Evolutionary conservation across 2,888 invertebrate genomes (phyloP).

Genomic region (Stenodera caucasica): DNA sequence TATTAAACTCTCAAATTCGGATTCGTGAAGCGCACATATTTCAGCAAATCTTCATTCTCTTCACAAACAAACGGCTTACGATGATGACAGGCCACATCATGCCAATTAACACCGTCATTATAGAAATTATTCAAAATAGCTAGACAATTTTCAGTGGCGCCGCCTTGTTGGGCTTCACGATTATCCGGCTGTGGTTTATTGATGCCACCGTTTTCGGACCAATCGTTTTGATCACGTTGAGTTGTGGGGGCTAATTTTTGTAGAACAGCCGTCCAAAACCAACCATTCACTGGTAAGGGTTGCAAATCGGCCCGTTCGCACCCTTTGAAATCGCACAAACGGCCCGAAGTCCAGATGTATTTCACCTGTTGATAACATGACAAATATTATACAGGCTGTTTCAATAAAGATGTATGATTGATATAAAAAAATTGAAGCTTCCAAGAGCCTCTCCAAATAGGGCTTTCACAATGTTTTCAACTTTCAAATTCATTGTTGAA

Average conservation of each 20-base stretch:
- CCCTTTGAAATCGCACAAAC: conserved; percentile 87
- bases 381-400: too few relatives aligned
- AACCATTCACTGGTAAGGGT: conserved; percentile 79
- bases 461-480: too few relatives aligned
- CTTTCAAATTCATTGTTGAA: too few relatives aligned
- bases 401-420: too few relatives aligned
- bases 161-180: conserved; percentile 76
- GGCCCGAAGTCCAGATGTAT: conserved; percentile 91
- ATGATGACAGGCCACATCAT: conserved; percentile 89
- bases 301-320: conserved; percentile 84
- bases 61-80: conserved; percentile 87
- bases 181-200: conserved; percentile 88
- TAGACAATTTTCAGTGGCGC: conserved; percentile 83
- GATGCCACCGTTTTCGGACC: conserved; percentile 85
- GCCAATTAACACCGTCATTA: conserved; percentile 89
- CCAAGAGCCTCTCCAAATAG: too few relatives aligned
- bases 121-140: conserved; percentile 88
- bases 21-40: conserved; percentile 71
- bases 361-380: too few relatives aligned
- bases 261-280: conserved; percentile 90
- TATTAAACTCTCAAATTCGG: conserved; percentile 72
- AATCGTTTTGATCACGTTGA: conserved; percentile 81
- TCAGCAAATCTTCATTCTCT: conserved; percentile 82
- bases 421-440: too few relatives aligned
- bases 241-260: conserved; percentile 83